Percentiles rank a stretch among this genome's conserved stretches.
These are phyloP conservation scores for Anaspis maculata DNA, from an alignment of 2,888 invertebrate genomes.

Conservation along the genomic window DNA sequence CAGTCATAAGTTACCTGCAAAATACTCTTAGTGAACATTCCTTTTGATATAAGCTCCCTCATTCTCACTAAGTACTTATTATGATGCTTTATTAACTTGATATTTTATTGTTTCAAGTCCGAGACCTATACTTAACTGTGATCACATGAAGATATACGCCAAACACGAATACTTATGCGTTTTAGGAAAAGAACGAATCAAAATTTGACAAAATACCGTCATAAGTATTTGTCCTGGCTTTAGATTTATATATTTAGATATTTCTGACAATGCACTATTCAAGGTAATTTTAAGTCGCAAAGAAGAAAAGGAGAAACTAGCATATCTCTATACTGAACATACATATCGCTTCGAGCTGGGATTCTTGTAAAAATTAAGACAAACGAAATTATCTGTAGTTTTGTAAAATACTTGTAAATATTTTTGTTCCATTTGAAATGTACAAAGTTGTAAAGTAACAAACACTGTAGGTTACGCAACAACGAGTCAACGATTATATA, in stretches of 20 bases:
- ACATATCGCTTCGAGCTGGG: conserved; percentile 45
- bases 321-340: conserved; percentile 38
- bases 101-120: conserved; percentile 8
- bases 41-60: conserved; percentile 1
- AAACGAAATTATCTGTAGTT: conserved; percentile 23
- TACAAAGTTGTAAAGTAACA: conserved; percentile 36
- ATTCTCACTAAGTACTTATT: not conserved
- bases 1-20: conserved; percentile 7
- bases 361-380: conserved; percentile 25
- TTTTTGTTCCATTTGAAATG: conserved; percentile 15
- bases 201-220: conserved; percentile 1
- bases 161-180: conserved; percentile 24
- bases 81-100: not conserved
- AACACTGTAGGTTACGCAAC: conserved; percentile 29
- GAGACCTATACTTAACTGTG: conserved; percentile 38
- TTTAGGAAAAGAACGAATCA: conserved; percentile 17
- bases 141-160: conserved; percentile 24
- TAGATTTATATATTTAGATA: conserved; percentile 8
- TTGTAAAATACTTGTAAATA: conserved; percentile 30
- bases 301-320: conserved; percentile 27
- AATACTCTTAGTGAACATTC: conserved; percentile 9
- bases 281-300: conserved; percentile 13
- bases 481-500: conserved; percentile 30
- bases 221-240: conserved; percentile 6
- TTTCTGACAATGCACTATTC: conserved; percentile 12